A percentile compares a stretch with the other conserved stretches of the same genome.
phyloP scores from a whole-genome alignment of 1,140 invertebrate genomes.

The Drosophila chauvacae region DNA sequence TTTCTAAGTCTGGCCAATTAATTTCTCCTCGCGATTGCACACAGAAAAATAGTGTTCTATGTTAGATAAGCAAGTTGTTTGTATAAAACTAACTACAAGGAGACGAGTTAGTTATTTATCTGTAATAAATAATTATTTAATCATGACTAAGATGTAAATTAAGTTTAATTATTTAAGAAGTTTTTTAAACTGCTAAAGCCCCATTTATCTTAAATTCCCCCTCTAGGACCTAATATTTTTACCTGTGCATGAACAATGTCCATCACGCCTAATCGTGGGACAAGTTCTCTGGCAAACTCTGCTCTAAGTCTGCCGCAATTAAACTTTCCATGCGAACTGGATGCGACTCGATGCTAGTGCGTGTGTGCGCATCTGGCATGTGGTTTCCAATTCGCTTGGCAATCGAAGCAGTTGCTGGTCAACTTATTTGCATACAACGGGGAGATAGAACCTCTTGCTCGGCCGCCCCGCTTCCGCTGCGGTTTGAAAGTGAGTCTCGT shows the following conservation, averaged over 20 bases:
- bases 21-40: conserved; percentile 1
- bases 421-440: conserved; percentile 51
- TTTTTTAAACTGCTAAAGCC: no score
- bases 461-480: conserved; percentile 48
- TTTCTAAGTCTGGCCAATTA: conserved; percentile 16
- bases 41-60: background rate
- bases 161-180: background rate
- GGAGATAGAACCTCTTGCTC: conserved; percentile 64
- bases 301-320: conserved; percentile 22
- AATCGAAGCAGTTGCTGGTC: conserved; percentile 64
- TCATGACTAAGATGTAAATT: background rate
- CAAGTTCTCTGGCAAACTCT: conserved; percentile 44
- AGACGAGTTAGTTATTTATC: background rate
- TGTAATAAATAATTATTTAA: background rate
- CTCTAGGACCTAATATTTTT: background rate
- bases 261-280: conserved; percentile 42
- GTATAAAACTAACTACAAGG: no score
- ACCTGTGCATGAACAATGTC: conserved; percentile 1
- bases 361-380: conserved; percentile 54
- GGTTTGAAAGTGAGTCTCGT: conserved; percentile 67
- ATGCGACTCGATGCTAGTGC: conserved; percentile 51
- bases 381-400: conserved; percentile 75
- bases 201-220: background rate
- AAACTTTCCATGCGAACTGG: conserved; percentile 70
- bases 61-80: background rate